Evolutionary conservation across 2,888 invertebrate species (phyloP).

Genomic region (Zhengitettix transpicula): DNA sequence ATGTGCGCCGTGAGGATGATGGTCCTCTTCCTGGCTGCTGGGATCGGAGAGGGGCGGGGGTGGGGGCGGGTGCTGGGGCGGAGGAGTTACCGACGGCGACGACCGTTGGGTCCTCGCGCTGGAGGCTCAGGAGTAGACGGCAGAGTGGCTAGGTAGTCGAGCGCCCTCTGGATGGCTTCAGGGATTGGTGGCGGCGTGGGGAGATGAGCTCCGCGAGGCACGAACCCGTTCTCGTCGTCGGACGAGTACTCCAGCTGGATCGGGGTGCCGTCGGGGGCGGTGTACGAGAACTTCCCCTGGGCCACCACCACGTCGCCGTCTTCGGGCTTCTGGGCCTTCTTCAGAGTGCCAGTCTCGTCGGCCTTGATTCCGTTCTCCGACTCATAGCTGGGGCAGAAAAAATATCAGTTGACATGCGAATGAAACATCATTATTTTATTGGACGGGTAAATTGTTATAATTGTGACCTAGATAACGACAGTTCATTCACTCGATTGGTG

Average conservation of each 20-base stretch:
- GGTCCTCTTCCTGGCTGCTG: too few species aligned
- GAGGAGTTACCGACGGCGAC: background rate
- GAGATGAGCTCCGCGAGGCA: constrained; percentile 46
- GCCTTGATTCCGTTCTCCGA: constrained; percentile 11
- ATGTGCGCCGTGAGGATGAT: too few species aligned
- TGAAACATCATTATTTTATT: too few species aligned
- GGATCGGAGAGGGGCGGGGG: too few species aligned
- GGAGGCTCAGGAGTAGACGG: background rate
- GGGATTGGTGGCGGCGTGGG: constrained; percentile 74
- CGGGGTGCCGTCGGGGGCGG: constrained; percentile 6
- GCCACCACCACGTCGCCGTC: constrained; percentile 8
- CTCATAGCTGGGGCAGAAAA: constrained; percentile 6
- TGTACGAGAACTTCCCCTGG: constrained; percentile 7
- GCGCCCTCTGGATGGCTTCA: constrained; percentile 48
- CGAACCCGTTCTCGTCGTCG: constrained; percentile 16
- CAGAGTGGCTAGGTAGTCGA: constrained; percentile 34
- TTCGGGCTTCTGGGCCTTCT: constrained; percentile 6
- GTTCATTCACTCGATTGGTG: too few species aligned
- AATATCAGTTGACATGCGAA: background rate
- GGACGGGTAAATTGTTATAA: too few species aligned
- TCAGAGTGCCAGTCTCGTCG: constrained; percentile 8
- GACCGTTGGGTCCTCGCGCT: background rate
- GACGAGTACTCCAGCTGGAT: constrained; percentile 12
- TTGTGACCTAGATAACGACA: too few species aligned
- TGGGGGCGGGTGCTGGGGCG: too few species aligned